These are phyloP conservation scores for Dendroctonus valens DNA, from an alignment of 1,140 invertebrate genomes.

Conservation along the genomic window DNA sequence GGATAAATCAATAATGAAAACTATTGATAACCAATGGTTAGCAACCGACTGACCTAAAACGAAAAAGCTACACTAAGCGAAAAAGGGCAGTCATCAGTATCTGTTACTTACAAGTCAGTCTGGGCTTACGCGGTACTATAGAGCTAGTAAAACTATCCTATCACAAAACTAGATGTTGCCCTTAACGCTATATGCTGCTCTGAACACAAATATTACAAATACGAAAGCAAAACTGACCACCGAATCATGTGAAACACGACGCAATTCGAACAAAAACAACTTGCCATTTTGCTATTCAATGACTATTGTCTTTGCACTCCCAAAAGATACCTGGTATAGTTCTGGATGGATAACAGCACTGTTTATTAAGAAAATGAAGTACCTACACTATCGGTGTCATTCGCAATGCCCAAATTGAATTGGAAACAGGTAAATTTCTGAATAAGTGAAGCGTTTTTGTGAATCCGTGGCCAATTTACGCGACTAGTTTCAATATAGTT, in stretches of 20 bases:
- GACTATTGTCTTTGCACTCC: too few species aligned
- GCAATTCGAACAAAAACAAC: background rate
- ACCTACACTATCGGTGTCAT: too few species aligned
- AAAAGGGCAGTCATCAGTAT: constrained; percentile 30
- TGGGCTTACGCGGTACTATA: constrained; percentile 23
- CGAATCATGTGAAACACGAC: constrained; percentile 28
- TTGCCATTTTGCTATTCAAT: too few species aligned
- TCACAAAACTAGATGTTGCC: constrained; percentile 39
- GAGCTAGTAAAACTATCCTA: constrained; percentile 38
- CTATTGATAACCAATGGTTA: too few species aligned
- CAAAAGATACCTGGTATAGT: too few species aligned
- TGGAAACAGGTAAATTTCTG: too few species aligned
- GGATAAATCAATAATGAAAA: too few species aligned
- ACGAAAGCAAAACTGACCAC: constrained; percentile 31
- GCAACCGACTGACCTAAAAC: constrained; percentile 17
- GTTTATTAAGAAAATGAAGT: too few species aligned
- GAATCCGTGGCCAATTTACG: constrained; percentile 36
- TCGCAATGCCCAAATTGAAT: too few species aligned
- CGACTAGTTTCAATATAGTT: constrained; percentile 44
- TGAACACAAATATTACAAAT: constrained; percentile 43
- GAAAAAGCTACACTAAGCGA: constrained; percentile 27
- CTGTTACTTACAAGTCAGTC: constrained; percentile 38
- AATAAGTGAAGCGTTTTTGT: too few species aligned
- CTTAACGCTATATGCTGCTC: constrained; percentile 33
- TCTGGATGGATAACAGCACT: too few species aligned